These are phyloP conservation scores for Phoxinus phoxinus DNA, from an alignment of 2,113 vertebrate species.

Conservation along the genomic window DNA sequence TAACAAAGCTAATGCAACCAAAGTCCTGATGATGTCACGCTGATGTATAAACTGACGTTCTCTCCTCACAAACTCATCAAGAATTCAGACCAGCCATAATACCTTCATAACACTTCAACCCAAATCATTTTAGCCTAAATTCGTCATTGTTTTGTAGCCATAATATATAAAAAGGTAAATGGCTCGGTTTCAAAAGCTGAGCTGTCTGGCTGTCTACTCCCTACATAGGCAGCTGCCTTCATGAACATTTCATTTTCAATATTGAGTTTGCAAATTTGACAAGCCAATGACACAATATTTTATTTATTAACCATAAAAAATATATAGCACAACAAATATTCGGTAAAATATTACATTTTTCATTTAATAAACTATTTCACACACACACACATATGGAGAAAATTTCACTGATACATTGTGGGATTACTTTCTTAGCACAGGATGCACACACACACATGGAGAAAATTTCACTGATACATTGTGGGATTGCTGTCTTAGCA, in stretches of 20 bases:
- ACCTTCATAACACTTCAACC: not conserved
- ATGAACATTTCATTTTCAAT: not conserved
- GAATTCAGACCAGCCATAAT: not conserved
- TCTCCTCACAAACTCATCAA: constrained; percentile 12
- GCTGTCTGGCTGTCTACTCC: not conserved
- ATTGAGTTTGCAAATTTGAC: not conserved
- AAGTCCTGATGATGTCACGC: constrained; percentile 14
- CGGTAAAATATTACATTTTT: too few relatives aligned
- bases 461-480: not conserved
- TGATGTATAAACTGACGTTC: constrained; percentile 8
- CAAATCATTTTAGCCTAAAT: not conserved
- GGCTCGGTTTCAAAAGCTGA: not conserved
- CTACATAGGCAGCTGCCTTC: not conserved
- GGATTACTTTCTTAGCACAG: not conserved
- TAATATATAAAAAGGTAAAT: not conserved
- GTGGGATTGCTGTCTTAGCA: not conserved
- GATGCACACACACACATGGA: too few relatives aligned
- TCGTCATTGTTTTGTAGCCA: not conserved
- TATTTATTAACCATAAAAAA: not conserved
- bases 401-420: not conserved
- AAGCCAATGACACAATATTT: not conserved
- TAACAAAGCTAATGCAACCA: constrained; percentile 16
- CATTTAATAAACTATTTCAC: too few relatives aligned
- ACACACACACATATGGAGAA: too few relatives aligned
- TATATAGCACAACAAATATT: not conserved